Conservation (phyloP, 2,888 invertebrate species). For the Lucinisca nassula region DNA sequence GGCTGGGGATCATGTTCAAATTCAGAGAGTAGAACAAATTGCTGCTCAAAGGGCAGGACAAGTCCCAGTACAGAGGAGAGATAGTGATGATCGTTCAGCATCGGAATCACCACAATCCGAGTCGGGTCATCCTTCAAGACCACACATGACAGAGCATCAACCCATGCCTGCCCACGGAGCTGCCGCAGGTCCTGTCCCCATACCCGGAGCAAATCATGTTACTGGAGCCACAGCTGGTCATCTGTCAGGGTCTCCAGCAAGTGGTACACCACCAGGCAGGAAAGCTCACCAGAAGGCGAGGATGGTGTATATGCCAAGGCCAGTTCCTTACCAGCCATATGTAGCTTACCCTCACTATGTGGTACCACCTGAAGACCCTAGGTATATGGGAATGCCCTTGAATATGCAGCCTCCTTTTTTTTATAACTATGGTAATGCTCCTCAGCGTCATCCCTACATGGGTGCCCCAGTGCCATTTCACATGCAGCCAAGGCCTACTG, state of each 20-base stretch:
- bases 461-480: conserved; percentile 53
- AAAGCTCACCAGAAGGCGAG: conserved; percentile 47
- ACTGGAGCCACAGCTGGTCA: not conserved
- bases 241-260: not conserved
- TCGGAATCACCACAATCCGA: conserved; percentile 45
- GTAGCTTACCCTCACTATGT: conserved; percentile 55
- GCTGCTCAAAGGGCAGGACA: not conserved
- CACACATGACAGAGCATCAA: not conserved
- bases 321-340: conserved; percentile 56
- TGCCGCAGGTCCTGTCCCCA: not conserved
- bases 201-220: not conserved
- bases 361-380: conserved; percentile 59
- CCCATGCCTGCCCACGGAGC: not conserved
- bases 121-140: not conserved
- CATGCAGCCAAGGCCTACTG: conserved; percentile 53
- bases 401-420: conserved; percentile 57
- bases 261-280: not conserved
- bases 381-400: conserved; percentile 34
- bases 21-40: not conserved
- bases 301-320: conserved; percentile 49
- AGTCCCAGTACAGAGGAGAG: conserved; percentile 55
- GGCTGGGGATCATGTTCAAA: not conserved
- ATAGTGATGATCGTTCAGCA: conserved; percentile 52
- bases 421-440: conserved; percentile 54
- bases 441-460: conserved; percentile 41